Percentiles rank a stretch among this genome's conserved stretches.
Evolutionary conservation across 2,797 vertebrate species (phyloP).

Genomic region (Apodemus agrarius): DNA sequence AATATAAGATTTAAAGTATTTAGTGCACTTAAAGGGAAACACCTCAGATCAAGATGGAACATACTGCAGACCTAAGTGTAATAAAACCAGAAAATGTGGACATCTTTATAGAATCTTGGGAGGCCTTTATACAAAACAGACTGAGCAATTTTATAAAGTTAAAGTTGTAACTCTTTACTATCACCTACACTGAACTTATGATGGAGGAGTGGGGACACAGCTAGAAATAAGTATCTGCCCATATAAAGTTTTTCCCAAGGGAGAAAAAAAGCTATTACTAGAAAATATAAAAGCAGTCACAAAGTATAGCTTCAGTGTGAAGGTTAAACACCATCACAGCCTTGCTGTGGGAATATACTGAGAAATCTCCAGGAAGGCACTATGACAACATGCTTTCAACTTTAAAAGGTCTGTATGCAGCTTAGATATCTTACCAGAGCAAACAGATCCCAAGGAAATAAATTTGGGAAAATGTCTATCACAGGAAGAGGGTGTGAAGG

Average conservation of each 20-base stretch:
- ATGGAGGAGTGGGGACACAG: neutral
- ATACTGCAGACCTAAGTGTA: neutral
- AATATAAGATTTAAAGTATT: neutral
- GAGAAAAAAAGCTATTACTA: neutral
- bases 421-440: neutral
- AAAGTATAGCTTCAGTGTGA: neutral
- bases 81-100: constrained; percentile 9
- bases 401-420: neutral
- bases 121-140: neutral
- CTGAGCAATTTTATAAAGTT: neutral
- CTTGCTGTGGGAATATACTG: neutral
- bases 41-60: neutral
- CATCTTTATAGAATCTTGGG: constrained; percentile 35
- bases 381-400: constrained; percentile 8
- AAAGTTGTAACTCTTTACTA: neutral
- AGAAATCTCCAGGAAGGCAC: neutral
- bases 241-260: neutral
- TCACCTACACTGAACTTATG: neutral
- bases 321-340: neutral
- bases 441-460: constrained; percentile 48
- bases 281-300: neutral
- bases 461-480: neutral
- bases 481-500: neutral
- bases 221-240: neutral
- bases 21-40: neutral